Base-by-base conservation (phyloP, 2,888 invertebrate species). In the Amiota minor region DNA sequence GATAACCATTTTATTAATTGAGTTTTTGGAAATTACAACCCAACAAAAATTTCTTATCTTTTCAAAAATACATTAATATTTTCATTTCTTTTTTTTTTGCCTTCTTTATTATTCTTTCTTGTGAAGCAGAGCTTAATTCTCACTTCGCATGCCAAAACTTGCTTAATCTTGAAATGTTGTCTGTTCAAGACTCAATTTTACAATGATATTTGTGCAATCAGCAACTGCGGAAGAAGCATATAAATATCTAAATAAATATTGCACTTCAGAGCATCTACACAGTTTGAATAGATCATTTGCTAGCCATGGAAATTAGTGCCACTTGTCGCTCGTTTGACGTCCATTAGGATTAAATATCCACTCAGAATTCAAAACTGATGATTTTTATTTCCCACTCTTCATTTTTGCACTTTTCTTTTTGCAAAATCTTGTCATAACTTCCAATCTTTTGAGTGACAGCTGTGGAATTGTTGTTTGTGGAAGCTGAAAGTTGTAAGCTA, bases 91-190 rank as follows among this genome's bases (percentile, higher is more conserved):
- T 35, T 8, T 35, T 23, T 35, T 8, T 35, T 35, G 2, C 35
- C 0, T 35, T 35, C 35, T 35, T 35, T 35, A 35, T 35, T 35
- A 35, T 35, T 35, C 23, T 23, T 23, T 23, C 23, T 35, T 35
- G 6, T 35, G 6, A 35, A 35, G 35, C 23, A 23, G 16, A 59
- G 0, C 59, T 18, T 68, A 68, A 68, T 68, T 49, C 35, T 20
- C 68, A 35, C 0, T 20, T 68, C 68, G 68, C 68, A 68, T 68
- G 68, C 50, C 35, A 23, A 68, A 49, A 49, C 8, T 50, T 35
- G 35, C 53, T 68, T 68, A 68, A 68, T 20, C 11, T 20, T 20
- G 14, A 68, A n/a, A 68, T 50, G 35, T 35, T 35, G 35, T 35
- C 35, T 35, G 2, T 35, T 35, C 35, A 35, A 35, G 35, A 35